Percentiles rank a stretch among this genome's conserved stretches.
These are phyloP conservation scores for Sclerurus mexicanus DNA, from an alignment of 2,113 vertebrate species.

Conservation along the genomic window DNA sequence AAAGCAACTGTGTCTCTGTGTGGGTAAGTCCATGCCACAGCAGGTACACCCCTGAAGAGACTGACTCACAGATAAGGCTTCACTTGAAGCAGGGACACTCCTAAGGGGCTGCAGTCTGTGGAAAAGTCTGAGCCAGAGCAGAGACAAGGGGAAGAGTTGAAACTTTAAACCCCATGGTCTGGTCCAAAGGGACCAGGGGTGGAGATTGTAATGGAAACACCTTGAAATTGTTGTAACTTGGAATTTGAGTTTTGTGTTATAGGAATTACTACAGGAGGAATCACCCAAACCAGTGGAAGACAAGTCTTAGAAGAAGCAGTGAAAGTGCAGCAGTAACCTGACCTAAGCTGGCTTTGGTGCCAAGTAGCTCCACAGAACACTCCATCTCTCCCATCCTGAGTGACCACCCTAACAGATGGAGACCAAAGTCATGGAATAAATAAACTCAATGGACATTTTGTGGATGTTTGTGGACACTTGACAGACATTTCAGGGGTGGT, in stretches of 20 bases:
- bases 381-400: neutral
- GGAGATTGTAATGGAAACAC: neutral
- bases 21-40: neutral
- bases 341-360: neutral
- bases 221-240: neutral
- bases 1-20: neutral
- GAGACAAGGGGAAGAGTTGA: neutral
- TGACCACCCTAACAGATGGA: neutral
- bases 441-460: neutral
- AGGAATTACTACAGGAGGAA: neutral
- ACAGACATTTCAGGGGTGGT: neutral
- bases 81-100: neutral
- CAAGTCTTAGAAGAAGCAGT: neutral
- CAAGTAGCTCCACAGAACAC: neutral
- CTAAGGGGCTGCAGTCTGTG: neutral
- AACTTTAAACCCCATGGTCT: neutral
- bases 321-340: neutral
- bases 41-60: neutral
- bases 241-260: accelerated
- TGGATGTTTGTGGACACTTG: neutral
- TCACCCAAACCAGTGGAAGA: neutral
- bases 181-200: neutral
- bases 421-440: neutral
- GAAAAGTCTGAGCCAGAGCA: neutral
- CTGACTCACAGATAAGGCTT: neutral